These are phyloP conservation scores for Trypoxylus dichotomus DNA, from an alignment of 1,140 invertebrate genomes.

Conservation along the genomic window DNA sequence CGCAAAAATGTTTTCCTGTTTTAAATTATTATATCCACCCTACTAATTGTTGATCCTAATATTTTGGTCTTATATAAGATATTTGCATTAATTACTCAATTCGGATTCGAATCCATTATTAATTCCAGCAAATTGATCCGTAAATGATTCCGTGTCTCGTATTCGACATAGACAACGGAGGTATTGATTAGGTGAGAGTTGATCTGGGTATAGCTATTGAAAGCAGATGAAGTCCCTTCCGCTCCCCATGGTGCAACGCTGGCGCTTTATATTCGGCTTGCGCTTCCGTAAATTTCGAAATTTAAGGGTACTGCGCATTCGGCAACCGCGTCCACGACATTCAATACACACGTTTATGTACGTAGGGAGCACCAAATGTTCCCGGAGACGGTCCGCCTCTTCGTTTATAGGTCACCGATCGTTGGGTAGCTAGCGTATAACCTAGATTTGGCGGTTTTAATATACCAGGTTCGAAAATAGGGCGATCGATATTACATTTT, in stretches of 20 bases:
- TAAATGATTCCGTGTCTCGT: neutral
- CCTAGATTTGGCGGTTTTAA: neutral
- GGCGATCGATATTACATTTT: neutral
- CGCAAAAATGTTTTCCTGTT: no score
- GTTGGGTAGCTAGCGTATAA: neutral
- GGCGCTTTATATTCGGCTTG: neutral
- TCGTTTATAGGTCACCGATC: neutral
- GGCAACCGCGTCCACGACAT: neutral
- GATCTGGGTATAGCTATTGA: neutral
- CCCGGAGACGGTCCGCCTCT: neutral
- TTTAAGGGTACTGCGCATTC: neutral
- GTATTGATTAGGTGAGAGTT: neutral
- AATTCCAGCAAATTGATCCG: no score
- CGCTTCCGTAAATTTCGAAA: neutral
- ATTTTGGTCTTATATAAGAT: no score
- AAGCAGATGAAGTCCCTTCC: neutral
- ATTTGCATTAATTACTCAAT: no score
- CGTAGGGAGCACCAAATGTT: neutral
- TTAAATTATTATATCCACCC: no score
- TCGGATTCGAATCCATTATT: no score
- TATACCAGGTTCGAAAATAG: neutral
- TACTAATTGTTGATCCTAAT: no score
- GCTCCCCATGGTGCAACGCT: no score
- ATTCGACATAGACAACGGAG: neutral
- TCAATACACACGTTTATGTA: neutral